A percentile compares a stretch with the other conserved stretches of the same genome.
These are phyloP conservation scores for Rhizomys pruinosus DNA, from an alignment of 2,113 vertebrate species.

Conservation along the genomic window DNA sequence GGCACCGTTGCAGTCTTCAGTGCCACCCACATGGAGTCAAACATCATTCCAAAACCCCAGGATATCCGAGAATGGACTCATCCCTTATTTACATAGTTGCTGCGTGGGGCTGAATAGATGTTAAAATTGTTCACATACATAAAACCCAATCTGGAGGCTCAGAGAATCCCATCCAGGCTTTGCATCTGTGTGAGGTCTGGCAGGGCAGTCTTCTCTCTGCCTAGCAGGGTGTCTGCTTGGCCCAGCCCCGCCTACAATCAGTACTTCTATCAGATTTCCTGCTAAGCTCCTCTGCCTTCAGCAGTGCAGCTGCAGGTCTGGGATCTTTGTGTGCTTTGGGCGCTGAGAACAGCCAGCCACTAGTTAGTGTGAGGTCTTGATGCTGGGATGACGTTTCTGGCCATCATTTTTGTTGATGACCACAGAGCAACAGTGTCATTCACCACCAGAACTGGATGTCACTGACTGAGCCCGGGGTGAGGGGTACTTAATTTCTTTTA, in stretches of 20 bases:
- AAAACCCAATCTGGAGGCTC: background rate
- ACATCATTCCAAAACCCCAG: background rate
- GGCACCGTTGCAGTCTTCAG: background rate
- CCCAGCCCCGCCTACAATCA: fast-evolving
- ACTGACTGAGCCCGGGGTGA: background rate
- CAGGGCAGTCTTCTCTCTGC: background rate
- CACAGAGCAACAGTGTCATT: background rate
- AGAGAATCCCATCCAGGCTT: background rate
- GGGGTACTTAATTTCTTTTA: slow-evolving; percentile 6
- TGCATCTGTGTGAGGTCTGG: fast-evolving
- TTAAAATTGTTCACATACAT: background rate
- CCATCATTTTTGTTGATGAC: background rate
- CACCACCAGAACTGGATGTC: background rate
- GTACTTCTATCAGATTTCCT: background rate
- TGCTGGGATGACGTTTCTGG: background rate
- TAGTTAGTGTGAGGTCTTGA: background rate
- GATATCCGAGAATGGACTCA: background rate
- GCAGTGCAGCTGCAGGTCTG: background rate
- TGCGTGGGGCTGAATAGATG: background rate
- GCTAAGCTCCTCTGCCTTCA: background rate
- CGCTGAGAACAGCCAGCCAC: background rate
- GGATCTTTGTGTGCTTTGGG: background rate
- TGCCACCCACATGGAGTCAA: background rate
- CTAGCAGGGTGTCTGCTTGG: background rate
- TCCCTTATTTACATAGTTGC: background rate